Percentiles rank a stretch among this genome's conserved stretches.
Evolutionary conservation across 2,797 vertebrate genomes (phyloP).

Genomic region (Falco peregrinus): DNA sequence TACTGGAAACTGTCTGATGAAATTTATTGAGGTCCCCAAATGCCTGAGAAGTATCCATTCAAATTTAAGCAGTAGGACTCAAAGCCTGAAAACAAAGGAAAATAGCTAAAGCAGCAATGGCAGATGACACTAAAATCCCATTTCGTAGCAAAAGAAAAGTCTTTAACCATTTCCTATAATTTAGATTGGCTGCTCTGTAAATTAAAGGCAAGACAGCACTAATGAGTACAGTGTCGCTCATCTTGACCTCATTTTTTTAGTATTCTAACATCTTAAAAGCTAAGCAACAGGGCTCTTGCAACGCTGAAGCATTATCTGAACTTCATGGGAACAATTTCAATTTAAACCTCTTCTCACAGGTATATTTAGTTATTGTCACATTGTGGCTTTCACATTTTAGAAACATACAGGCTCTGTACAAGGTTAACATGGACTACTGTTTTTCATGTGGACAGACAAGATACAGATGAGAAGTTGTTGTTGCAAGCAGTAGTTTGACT

Average conservation of each 20-base stretch:
- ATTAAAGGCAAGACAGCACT: neutral
- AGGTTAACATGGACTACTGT: neutral
- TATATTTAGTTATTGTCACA: neutral
- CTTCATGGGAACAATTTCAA: neutral
- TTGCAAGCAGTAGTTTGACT: neutral
- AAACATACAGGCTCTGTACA: neutral
- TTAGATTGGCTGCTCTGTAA: neutral
- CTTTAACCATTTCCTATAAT: neutral
- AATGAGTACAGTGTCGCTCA: fast-evolving
- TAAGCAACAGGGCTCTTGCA: neutral
- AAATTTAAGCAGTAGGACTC: neutral
- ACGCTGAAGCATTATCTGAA: neutral
- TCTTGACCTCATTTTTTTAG: neutral
- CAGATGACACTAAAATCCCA: neutral
- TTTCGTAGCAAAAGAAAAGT: neutral
- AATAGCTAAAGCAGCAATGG: neutral
- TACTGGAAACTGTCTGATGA: neutral
- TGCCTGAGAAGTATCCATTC: neutral
- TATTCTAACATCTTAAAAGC: neutral
- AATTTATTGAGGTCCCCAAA: neutral
- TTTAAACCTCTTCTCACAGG: neutral
- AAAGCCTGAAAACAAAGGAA: neutral
- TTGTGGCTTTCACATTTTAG: neutral
- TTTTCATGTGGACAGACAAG: neutral
- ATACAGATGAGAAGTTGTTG: neutral